These are phyloP conservation scores for Steatornis caripensis DNA, from an alignment of 2,113 vertebrate species.

Conservation along the genomic window DNA sequence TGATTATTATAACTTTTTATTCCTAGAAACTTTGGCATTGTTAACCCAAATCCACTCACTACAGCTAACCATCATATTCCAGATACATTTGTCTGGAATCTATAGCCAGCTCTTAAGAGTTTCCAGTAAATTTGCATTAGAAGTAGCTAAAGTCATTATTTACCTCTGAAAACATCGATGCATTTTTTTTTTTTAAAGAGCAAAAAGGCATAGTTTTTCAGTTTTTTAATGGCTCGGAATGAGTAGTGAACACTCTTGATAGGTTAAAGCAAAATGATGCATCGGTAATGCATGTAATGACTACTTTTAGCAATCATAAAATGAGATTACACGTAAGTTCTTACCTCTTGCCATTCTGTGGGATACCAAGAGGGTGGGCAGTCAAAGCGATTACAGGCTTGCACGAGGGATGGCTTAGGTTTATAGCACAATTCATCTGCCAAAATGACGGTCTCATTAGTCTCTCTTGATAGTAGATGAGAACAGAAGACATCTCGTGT, in stretches of 20 bases:
- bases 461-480: conserved; percentile 78
- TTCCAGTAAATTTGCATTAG: not conserved
- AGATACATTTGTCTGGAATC: not conserved
- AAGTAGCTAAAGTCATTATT: not conserved
- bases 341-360: conserved; percentile 86
- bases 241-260: not conserved
- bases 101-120: not conserved
- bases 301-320: not conserved
- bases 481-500: conserved; percentile 85
- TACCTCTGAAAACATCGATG: not conserved
- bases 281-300: not conserved
- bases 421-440: conserved; percentile 81
- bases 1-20: not conserved
- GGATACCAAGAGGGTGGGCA: conserved; percentile 91
- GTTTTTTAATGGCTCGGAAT: not conserved
- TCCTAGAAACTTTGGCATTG: not conserved
- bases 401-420: conserved; percentile 82
- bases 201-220: not conserved
- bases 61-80: not conserved
- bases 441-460: conserved; percentile 77
- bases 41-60: not conserved
- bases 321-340: not conserved
- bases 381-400: conserved; percentile 93
- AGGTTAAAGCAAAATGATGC: not conserved
- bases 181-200: not conserved